Percentiles rank a stretch among this genome's conserved stretches.
Evolutionary conservation across 2,113 vertebrate species (phyloP).

Genomic region (Thermophis baileyi): DNA sequence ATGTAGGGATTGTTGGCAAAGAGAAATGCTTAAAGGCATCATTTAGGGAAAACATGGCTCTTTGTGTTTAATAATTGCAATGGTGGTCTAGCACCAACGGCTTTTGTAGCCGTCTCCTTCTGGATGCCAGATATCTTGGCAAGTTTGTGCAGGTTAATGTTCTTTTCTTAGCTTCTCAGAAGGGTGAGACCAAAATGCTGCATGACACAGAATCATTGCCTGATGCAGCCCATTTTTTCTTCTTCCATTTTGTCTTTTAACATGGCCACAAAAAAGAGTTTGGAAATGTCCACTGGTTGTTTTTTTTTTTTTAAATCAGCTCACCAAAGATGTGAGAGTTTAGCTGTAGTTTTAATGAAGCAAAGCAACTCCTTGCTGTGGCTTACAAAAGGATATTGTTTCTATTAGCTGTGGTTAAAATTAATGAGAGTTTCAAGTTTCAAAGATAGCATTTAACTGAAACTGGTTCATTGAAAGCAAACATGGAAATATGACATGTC

Average conservation of each 20-base stretch:
- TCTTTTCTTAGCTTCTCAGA: background rate
- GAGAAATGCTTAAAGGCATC: background rate
- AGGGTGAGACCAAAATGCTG: background rate
- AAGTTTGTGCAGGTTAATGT: background rate
- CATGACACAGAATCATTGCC: background rate
- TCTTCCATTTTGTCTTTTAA: background rate
- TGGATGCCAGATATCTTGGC: background rate
- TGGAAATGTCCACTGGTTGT: background rate
- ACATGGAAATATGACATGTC: background rate
- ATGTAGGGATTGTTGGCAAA: background rate
- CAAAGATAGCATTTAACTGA: background rate
- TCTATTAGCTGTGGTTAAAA: background rate
- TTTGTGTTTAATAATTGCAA: background rate
- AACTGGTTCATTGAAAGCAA: background rate
- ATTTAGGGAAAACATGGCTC: background rate
- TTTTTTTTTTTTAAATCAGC: background rate
- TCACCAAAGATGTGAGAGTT: background rate
- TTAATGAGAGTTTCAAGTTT: background rate
- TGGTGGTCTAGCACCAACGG: background rate
- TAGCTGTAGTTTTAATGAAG: background rate
- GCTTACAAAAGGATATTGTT: background rate
- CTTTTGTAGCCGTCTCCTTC: background rate
- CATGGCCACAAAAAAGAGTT: background rate
- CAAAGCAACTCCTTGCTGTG: background rate
- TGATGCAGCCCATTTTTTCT: background rate